Evolutionary conservation across 2,888 invertebrate genomes (phyloP).

Genomic region (Unio pictorum): DNA sequence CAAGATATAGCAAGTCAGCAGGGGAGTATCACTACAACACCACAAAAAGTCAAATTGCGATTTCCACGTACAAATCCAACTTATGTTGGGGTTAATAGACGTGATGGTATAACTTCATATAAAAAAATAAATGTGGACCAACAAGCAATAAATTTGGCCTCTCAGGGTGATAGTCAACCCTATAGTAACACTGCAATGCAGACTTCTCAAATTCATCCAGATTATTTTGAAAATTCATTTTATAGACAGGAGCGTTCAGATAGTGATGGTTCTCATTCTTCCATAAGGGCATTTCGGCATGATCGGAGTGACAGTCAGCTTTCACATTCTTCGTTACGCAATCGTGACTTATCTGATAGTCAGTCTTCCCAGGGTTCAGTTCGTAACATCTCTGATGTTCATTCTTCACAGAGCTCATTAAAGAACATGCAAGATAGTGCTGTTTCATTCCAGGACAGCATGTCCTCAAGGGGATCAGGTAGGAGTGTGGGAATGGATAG

Average conservation of each 20-base stretch:
- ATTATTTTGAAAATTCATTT: conserved; percentile 45
- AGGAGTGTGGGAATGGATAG: conserved; percentile 32
- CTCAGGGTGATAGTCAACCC: conserved; percentile 28
- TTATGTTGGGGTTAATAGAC: conserved; percentile 64
- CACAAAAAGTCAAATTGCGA: conserved; percentile 63
- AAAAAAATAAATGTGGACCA: conserved; percentile 57
- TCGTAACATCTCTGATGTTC: conserved; percentile 69
- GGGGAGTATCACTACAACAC: conserved; percentile 46
- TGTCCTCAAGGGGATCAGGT: conserved; percentile 52
- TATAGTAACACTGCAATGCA: conserved; percentile 46
- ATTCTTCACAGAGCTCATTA: conserved; percentile 67
- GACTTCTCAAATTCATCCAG: conserved; percentile 52
- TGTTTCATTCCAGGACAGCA: conserved; percentile 56
- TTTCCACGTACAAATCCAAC: conserved; percentile 71
- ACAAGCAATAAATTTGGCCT: conserved; percentile 36
- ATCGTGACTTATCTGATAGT: conserved; percentile 63
- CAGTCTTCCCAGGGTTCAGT: conserved; percentile 76
- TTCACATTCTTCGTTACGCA: conserved; percentile 51
- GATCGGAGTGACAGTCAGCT: conserved; percentile 54
- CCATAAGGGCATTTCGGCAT: conserved; percentile 48
- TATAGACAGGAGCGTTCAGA: conserved; percentile 65
- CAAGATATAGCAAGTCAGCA: conserved; percentile 62
- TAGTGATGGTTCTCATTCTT: conserved; percentile 69
- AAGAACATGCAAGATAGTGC: conserved; percentile 59
- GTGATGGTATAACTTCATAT: conserved; percentile 53